A percentile compares a stretch with the other conserved stretches of the same genome.
These are phyloP conservation scores for Sepiola atlantica DNA, from an alignment of 2,888 invertebrate genomes.

Conservation along the genomic window DNA sequence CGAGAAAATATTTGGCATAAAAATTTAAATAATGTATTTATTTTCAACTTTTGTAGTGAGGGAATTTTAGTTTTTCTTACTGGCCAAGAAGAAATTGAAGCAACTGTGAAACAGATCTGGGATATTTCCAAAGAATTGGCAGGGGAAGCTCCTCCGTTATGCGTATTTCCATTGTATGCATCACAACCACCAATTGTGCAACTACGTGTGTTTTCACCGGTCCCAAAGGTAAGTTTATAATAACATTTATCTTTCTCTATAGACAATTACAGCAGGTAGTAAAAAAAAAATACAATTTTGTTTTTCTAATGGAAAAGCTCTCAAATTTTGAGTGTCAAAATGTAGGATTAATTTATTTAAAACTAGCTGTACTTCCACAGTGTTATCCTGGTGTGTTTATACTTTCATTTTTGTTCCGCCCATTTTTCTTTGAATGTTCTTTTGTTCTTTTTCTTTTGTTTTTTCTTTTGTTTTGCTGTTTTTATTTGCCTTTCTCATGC, in stretches of 20 bases:
- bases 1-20: background rate
- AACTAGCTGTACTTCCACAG: no score
- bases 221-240: constrained; percentile 68
- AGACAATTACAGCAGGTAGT: background rate
- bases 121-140: constrained; percentile 80
- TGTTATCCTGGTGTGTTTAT: no score
- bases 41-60: constrained; percentile 75
- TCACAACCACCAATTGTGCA: constrained; percentile 77
- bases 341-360: no score
- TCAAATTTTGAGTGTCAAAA: background rate
- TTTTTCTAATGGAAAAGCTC: background rate
- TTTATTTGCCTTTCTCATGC: no score
- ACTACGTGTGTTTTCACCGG: constrained; percentile 76
- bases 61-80: constrained; percentile 95
- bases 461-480: no score
- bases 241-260: background rate
- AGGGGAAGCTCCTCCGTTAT: constrained; percentile 78
- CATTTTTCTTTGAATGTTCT: no score
- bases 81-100: constrained; percentile 96
- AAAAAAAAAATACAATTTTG: background rate
- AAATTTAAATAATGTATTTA: background rate
- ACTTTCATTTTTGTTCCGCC: no score
- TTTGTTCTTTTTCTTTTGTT: no score
- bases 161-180: constrained; percentile 81
- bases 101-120: constrained; percentile 72